Evolutionary conservation across 2,888 invertebrate genomes (phyloP).

Genomic region (Hyalella azteca): DNA sequence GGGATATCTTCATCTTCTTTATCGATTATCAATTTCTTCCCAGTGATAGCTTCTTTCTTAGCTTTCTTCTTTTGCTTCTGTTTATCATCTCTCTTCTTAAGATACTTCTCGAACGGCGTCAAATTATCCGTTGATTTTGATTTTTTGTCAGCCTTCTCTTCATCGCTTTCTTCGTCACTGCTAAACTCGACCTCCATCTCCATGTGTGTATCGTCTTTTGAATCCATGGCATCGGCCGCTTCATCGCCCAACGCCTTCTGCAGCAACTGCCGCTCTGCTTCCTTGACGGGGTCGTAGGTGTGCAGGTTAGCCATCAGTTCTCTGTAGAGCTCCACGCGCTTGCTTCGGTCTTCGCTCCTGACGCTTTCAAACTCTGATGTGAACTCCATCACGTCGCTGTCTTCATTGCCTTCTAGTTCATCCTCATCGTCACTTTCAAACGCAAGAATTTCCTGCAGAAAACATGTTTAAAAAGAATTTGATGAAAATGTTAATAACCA

Average conservation of each 20-base stretch:
- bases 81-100: constrained; percentile 46
- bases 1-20: constrained; percentile 44
- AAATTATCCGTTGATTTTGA: constrained; percentile 12
- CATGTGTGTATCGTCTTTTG: constrained; percentile 32
- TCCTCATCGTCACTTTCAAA: constrained; percentile 39
- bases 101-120: constrained; percentile 51
- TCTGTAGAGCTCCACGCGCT: constrained; percentile 37
- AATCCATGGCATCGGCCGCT: constrained; percentile 50
- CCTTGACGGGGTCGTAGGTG: not conserved
- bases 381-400: constrained; percentile 41
- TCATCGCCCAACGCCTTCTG: constrained; percentile 42
- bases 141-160: constrained; percentile 16
- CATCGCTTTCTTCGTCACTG: constrained; percentile 40
- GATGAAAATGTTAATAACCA: too few relatives aligned
- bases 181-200: constrained; percentile 33
- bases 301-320: constrained; percentile 48
- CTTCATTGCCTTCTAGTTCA: not conserved
- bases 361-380: not conserved
- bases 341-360: not conserved
- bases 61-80: constrained; percentile 41
- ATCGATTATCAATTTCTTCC: constrained; percentile 40
- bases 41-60: constrained; percentile 33
- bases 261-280: not conserved
- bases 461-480: too few relatives aligned
- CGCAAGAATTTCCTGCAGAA: constrained; percentile 45